Evolutionary conservation across 2,113 vertebrate genomes (phyloP), one percentile per base, ranked within the genome.

Genomic region (Chloropsis cyanopogon): DNA sequence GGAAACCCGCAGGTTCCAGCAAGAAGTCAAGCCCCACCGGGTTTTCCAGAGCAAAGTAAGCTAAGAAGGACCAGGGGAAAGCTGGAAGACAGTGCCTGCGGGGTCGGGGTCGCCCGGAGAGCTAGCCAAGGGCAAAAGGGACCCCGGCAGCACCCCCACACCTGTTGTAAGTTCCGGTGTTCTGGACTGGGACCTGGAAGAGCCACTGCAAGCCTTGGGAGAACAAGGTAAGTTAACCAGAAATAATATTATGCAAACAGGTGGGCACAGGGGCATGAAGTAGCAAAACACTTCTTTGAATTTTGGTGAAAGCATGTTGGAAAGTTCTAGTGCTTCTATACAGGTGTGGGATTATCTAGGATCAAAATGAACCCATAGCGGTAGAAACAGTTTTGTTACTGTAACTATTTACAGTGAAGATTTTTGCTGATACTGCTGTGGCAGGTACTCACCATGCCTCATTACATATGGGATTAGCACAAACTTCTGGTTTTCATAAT

Each of bases 301-400:
- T 16, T 65, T 53, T 24, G 8, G 3, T 31, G 47, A 87, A 61
- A 25, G 16, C 0, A 0, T 12, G 4, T 82, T 60, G 39, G 35
- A 64, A 73, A 50, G 15, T 53, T 72, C 12, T 25, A 28, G 31
- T 54, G 17, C 14, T 12, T 2, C 10, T 85, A 83, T 83, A 39
- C 5, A 4, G 11, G 7, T 39, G 3, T 77, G 24, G 14, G 16
- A 16, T 77, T 81, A 33, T 78, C 49, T 23, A 24, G 42, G 23
- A 12, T 81, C 14, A 41, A 4, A 54, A 15, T 41, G 16, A 37
- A 41, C 4, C 8, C 24, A 23, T 4, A 25, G 12, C 1, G 68
- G 10, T 28, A 65, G 28, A 26, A 89, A 12, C 1, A 11, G 9
- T 28, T 75, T 60, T 75, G 15, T 35, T 29, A 3, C 15, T 6